Base-by-base conservation (phyloP, 1,140 invertebrate genomes). In the Trichoplusia ni region DNA sequence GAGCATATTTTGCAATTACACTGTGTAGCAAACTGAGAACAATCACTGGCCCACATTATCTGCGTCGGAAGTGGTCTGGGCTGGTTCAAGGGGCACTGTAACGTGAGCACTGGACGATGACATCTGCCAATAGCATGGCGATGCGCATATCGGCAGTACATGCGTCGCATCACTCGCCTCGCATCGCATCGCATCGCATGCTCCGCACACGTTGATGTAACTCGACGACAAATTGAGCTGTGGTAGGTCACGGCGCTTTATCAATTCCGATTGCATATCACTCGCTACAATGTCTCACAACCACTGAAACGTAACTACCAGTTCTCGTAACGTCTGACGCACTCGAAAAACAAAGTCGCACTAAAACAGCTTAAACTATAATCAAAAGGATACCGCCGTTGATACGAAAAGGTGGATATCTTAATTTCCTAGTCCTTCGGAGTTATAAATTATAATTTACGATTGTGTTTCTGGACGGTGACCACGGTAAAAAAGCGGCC, bases 361-460 rank as follows among this genome's bases (percentile, higher is more conserved):
- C 87, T 90, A 79, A 82, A 76, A 79, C 78, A n/a, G n/a, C n/a
- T n/a, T n/a, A n/a, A n/a, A n/a, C 74, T 77, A 77, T 35, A 75
- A 71, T 75, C 67, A 76, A 89, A 89, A 75, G 80, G 49, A 76
- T 58, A 68, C 86, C 84, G 84, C 81, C 79, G 42, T 77, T 75
- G 77, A 81, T 77, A 75, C 63, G 64, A 56, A 72, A 71, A 67
- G 67, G 67, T 72, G 65, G 84, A 90, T 90, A 88, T 87, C 88
- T 90, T 86, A 87, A 90, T 90, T 90, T 80, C 64, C 69, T 71
- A 77, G 69, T 79, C 75, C 80, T 85, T 76, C 68, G 63, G 73
- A 75, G 73, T 77, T 78, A 77, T 86, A 88, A 89, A 89, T 89
- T 89, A 90, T 89, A 90, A 89, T 89, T 89, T 89, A 90, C 83